Evolutionary conservation across 2,888 invertebrate species (phyloP), one percentile per base, ranked within the genome.

Genomic region (Thecophora atra): DNA sequence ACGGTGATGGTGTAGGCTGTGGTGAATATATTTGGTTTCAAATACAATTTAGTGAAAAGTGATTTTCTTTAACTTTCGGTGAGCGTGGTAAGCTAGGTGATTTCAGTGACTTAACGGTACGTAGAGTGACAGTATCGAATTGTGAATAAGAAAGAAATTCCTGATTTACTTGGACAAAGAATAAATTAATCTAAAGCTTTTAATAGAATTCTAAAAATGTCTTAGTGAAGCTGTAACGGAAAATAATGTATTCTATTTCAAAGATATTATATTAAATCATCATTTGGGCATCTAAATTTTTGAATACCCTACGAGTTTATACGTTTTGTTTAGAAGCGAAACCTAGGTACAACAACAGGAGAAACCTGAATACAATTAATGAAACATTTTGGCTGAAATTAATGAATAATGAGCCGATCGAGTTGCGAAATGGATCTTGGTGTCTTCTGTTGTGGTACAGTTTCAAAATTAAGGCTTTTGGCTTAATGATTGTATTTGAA

Each of bases 41-140:
- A 60, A n/a, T 60, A 60, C 24, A 26, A 13, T 60, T 24, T 30
- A 60, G 26, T 30, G 60, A 60, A 60, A 60, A 60, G 60, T 60
- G 60, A 60, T n/a, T 19, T 60, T n/a, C n/a, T n/a, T 47, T 47
- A 37, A 8, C 37, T 56, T 56, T 56, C 24, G 26, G 56, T 56
- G 56, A 56, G 26, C 5, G 60, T 60, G 60, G n/a, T n/a, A n/a
- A 60, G 19, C 60, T 47, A 24, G 58, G 75, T 75, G 76, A 77
- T 60, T 47, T 66, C 26, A 62, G 67, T 73, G 66, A 44, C 11
- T 58, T 70, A 60, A 75, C 72, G 60, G 51, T 13, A 72, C 26
- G 70, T 71, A 56, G 52, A 21, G 58, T 24, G 60, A 63, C 60
- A 42, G 44, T 67, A 17, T 52, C 21, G 67, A 54, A 7, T 62